These are phyloP conservation scores for Radopholus similis DNA, from an alignment of 1,140 invertebrate species.

Conservation along the genomic window DNA sequence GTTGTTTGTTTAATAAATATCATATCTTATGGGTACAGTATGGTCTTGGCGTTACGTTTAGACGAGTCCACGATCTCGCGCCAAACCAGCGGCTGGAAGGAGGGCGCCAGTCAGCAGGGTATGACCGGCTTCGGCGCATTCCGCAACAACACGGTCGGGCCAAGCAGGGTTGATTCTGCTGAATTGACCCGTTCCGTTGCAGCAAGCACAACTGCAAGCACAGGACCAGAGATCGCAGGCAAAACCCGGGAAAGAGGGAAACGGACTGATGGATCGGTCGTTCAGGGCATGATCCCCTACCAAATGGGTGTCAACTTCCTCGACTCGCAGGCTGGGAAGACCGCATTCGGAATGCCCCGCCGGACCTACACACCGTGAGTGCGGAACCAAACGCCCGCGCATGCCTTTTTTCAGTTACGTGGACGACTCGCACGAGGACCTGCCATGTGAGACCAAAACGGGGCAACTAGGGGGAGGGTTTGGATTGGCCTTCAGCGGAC, in stretches of 20 bases:
- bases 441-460: slow-evolving; percentile 39
- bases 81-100: slow-evolving; percentile 58
- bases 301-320: slow-evolving; percentile 61
- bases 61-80: slow-evolving; percentile 53
- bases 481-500: slow-evolving; percentile 28
- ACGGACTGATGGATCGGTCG: too few species aligned
- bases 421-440: slow-evolving; percentile 57
- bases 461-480: neutral
- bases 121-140: slow-evolving; percentile 60
- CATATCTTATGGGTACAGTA: too few species aligned
- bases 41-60: too few species aligned
- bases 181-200: neutral
- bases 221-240: slow-evolving; percentile 50
- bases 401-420: slow-evolving; percentile 29
- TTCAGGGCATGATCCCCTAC: slow-evolving; percentile 59
- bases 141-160: slow-evolving; percentile 55
- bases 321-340: slow-evolving; percentile 58
- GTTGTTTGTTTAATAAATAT: too few species aligned
- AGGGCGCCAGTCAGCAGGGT: slow-evolving; percentile 54
- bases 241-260: too few species aligned
- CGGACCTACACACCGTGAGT: slow-evolving; percentile 50
- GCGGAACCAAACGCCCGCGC: neutral
- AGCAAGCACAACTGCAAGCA: slow-evolving; percentile 28
- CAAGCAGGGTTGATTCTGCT: neutral
- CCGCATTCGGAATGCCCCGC: slow-evolving; percentile 50